Conservation (phyloP, 2,113 vertebrate species). For the Lampris incognitus region DNA sequence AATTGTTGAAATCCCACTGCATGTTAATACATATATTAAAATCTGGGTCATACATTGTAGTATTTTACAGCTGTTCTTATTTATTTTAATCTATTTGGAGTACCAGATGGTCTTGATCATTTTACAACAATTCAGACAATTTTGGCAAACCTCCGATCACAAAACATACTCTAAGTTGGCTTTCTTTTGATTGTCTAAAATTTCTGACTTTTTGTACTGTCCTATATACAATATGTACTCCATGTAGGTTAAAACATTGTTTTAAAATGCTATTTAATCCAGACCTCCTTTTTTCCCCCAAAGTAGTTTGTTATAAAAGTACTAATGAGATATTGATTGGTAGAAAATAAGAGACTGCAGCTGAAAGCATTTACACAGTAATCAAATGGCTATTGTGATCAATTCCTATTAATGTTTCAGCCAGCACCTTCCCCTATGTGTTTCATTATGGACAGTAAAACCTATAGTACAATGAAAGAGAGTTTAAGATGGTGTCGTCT, state of each 20-base stretch:
- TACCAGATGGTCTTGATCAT: neutral
- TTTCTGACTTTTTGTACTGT: slow-evolving; percentile 20
- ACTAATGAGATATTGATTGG: slow-evolving; percentile 75
- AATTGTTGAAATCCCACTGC: slow-evolving; percentile 63
- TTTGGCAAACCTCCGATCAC: neutral
- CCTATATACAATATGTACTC: slow-evolving; percentile 14
- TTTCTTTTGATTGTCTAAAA: slow-evolving; percentile 41
- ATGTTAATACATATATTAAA: slow-evolving; percentile 42
- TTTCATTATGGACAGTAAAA: slow-evolving; percentile 36
- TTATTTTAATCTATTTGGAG: slow-evolving; percentile 18
- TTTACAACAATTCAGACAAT: slow-evolving; percentile 36
- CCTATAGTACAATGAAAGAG: slow-evolving; percentile 34
- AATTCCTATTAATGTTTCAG: slow-evolving; percentile 31
- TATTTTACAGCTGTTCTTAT: slow-evolving; percentile 40
- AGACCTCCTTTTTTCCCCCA: slow-evolving; percentile 41
- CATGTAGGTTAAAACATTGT: slow-evolving; percentile 27
- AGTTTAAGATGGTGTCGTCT: slow-evolving; percentile 22
- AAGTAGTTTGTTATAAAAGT: slow-evolving; percentile 67
- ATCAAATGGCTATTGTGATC: slow-evolving; percentile 48
- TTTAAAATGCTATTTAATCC: slow-evolving; percentile 54
- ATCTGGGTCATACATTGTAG: slow-evolving; percentile 36
- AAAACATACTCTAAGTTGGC: slow-evolving; percentile 42
- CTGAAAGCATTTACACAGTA: slow-evolving; percentile 68
- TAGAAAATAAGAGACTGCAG: slow-evolving; percentile 46
- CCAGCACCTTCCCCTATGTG: slow-evolving; percentile 38